Evolutionary conservation across 2,888 invertebrate species (phyloP).

Genomic region (Polydrusus pterygomalis): DNA sequence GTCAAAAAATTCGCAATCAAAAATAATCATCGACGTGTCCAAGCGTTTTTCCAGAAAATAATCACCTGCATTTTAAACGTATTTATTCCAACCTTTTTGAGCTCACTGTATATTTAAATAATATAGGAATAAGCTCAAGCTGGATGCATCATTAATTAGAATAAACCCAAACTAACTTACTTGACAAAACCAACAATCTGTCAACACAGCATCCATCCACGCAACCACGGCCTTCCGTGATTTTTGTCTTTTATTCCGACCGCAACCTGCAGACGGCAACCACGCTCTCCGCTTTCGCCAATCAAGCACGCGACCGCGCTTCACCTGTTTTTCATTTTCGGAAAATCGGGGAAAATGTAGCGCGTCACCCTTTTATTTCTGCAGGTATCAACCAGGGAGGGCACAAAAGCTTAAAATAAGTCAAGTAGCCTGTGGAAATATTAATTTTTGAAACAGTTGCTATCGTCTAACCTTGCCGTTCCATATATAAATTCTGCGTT

Average conservation of each 20-base stretch:
- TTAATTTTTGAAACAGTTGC: slow-evolving; percentile 20
- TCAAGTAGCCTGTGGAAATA: not conserved
- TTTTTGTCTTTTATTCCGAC: slow-evolving; percentile 45
- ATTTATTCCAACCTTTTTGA: too few species aligned
- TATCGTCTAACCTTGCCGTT: slow-evolving; percentile 4
- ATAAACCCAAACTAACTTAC: not conserved
- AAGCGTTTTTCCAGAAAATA: too few species aligned
- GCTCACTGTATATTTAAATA: too few species aligned
- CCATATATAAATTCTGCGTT: not conserved
- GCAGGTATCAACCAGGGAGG: not conserved
- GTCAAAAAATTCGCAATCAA: too few species aligned
- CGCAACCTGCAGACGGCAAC: slow-evolving; percentile 34
- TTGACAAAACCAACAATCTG: slow-evolving; percentile 24
- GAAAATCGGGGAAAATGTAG: slow-evolving; percentile 51
- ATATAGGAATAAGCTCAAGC: too few species aligned
- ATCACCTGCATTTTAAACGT: too few species aligned
- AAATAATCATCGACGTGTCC: too few species aligned
- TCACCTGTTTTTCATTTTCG: slow-evolving; percentile 52
- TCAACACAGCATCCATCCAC: slow-evolving; percentile 51
- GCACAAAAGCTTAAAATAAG: slow-evolving; percentile 18
- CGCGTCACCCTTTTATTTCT: slow-evolving; percentile 31
- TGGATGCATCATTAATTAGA: too few species aligned
- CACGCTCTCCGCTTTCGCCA: slow-evolving; percentile 30
- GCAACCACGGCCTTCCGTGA: slow-evolving; percentile 42
- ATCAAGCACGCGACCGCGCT: slow-evolving; percentile 46